Evolutionary conservation across 2,888 invertebrate genomes (phyloP), one percentile per base, ranked within the genome.

Genomic region (Brachycybe producta): DNA sequence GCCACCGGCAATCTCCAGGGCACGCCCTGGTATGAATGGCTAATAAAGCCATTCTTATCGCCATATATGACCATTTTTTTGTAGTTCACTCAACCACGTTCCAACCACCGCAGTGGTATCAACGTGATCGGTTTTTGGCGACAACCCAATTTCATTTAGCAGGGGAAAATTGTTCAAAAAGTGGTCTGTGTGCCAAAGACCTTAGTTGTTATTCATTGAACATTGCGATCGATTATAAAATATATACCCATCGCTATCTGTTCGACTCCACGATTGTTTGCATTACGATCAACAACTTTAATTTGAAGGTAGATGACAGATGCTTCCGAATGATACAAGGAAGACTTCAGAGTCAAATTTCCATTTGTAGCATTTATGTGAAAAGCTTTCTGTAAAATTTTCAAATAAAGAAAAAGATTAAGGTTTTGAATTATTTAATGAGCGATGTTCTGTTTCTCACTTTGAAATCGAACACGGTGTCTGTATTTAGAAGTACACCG

Each of bases 251-350:
- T 48, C 5, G 40, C 40, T 26, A 27, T 27, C 28, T 39, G 48
- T n/a, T 39, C 40, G 19, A 19, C 28, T n/a, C 17, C 19, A 15
- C 40, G 40, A 19, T 24, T 13, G 61, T 58, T 40, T 0, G 82
- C 85, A 59, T 83, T 82, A 2, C 75, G 55, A 64, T 85, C 85
- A 19, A 69, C 68, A 0, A 78, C 85, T 65, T 77, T 75, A 0
- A 84, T 72, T 0, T 78, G 78, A n/a, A 85, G 65, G 55, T 81
- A 81, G 0, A 84, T 73, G 5, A 82, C 80, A 1, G 84, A 81
- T 1, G 79, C 79, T 55, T 77, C 75, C 62, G 82, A 80, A 58
- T 83, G 82, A 58, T 80, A 78, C 50, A 85, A 64, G 1, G 74
- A 72, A 13, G 75, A 75, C 52, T 80, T 79, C 0, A 85, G 78